Percentiles rank a stretch among this genome's conserved stretches.
Conservation (phyloP, 2,888 invertebrate species). For the Cerastoderma edule region DNA sequence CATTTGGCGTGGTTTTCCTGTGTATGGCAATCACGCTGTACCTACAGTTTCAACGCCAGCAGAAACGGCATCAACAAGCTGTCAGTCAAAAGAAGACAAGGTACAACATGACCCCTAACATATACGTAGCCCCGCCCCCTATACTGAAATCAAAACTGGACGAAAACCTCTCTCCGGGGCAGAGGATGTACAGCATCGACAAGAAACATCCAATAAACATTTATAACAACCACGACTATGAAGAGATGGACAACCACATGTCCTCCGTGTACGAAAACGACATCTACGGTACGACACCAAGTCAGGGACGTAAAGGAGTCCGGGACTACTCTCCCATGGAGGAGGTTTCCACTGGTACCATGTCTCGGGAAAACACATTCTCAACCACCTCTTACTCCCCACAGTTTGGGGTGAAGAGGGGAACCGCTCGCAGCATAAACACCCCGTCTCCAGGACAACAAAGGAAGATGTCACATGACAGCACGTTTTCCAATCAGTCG, state of each 20-base stretch:
- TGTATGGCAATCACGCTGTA: slow-evolving; percentile 76
- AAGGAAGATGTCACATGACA: slow-evolving; percentile 60
- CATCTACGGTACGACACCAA: slow-evolving; percentile 35
- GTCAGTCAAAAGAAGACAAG: slow-evolving; percentile 63
- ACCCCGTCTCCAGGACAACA: slow-evolving; percentile 48
- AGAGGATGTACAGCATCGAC: slow-evolving; percentile 64
- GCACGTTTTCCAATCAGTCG: slow-evolving; percentile 56
- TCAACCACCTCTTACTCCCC: slow-evolving; percentile 51
- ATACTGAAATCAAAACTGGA: slow-evolving; percentile 67
- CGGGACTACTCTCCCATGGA: slow-evolving; percentile 55
- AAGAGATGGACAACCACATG: slow-evolving; percentile 61
- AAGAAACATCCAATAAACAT: slow-evolving; percentile 64
- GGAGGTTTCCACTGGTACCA: slow-evolving; percentile 43
- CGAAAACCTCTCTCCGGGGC: slow-evolving; percentile 51
- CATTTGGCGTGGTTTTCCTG: slow-evolving; percentile 77
- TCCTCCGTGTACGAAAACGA: slow-evolving; percentile 40
- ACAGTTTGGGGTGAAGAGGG: slow-evolving; percentile 41
- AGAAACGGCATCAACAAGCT: slow-evolving; percentile 65
- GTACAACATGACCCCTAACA: slow-evolving; percentile 70
- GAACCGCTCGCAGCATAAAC: slow-evolving; percentile 7
- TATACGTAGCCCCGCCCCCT: slow-evolving; percentile 71
- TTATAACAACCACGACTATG: slow-evolving; percentile 74
- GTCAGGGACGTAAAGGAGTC: slow-evolving; percentile 21
- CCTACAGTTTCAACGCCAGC: slow-evolving; percentile 75
- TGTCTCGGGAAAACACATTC: slow-evolving; percentile 55